These are phyloP conservation scores for Bergia puertoricense DNA, from an alignment of 92 coral and sea anemone genomes.

Conservation along the genomic window DNA sequence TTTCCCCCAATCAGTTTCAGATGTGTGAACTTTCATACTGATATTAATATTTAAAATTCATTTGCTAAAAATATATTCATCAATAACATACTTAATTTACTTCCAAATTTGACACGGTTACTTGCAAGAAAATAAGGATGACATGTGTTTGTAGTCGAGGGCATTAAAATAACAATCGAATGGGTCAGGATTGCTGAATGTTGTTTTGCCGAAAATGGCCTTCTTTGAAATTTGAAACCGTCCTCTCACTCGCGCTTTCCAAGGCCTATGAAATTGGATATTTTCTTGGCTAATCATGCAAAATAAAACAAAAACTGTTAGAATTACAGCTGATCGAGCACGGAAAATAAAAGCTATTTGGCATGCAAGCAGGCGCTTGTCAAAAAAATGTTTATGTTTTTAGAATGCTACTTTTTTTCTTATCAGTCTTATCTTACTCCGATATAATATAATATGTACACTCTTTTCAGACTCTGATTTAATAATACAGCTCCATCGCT, in stretches of 20 bases:
- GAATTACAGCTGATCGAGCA: neutral
- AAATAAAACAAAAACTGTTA: no score
- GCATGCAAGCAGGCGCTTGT: neutral
- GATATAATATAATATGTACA: no score
- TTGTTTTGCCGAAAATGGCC: neutral
- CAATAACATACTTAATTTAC: no score
- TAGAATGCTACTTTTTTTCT: neutral
- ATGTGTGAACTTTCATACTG: neutral
- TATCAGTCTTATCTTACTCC: neutral
- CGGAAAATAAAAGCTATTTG: no score
- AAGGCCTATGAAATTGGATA: no score
- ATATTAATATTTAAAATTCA: no score
- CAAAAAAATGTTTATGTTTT: neutral
- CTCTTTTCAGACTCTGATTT: neutral
- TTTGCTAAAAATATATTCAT: neutral
- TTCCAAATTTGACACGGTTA: neutral
- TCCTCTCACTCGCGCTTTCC: neutral
- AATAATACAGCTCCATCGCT: no score
- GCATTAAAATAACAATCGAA: neutral
- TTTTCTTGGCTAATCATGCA: neutral
- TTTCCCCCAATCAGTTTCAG: neutral
- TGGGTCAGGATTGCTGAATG: neutral
- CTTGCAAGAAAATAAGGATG: neutral
- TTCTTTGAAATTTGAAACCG: neutral
- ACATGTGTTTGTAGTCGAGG: neutral